Evolutionary conservation across 1,140 invertebrate species (phyloP).

Genomic region (Caerostris extrusa): DNA sequence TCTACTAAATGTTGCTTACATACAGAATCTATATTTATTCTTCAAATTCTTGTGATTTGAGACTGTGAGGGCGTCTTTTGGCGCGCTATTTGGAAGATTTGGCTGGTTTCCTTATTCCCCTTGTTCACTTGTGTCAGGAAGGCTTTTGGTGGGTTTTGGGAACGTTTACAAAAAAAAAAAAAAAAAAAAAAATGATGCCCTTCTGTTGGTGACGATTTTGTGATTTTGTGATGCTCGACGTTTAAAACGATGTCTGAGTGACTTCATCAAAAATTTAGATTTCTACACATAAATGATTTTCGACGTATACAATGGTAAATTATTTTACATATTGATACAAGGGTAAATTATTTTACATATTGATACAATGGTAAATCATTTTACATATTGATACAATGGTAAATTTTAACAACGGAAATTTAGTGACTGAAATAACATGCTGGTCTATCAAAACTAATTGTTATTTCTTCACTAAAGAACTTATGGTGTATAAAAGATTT

Average conservation of each 20-base stretch:
- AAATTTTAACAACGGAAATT: not conserved
- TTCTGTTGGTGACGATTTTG: not conserved
- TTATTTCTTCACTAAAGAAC: not conserved
- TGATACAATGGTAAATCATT: too few species aligned
- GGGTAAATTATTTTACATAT: too few species aligned
- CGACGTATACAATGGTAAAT: too few species aligned
- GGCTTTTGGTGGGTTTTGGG: not conserved
- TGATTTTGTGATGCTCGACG: not conserved
- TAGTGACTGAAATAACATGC: not conserved
- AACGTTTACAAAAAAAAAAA: not conserved
- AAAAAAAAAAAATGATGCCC: not conserved
- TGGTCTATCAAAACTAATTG: not conserved
- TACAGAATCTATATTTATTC: constrained; percentile 37
- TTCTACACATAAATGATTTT: too few species aligned
- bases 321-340: too few species aligned
- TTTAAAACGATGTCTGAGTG: not conserved
- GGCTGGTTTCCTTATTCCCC: not conserved
- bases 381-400: not conserved
- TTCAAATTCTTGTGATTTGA: not conserved
- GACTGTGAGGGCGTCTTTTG: too few species aligned
- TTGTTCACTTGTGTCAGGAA: not conserved
- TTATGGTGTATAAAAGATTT: not conserved
- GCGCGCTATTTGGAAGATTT: too few species aligned
- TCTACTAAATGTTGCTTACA: constrained; percentile 7
- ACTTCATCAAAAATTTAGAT: not conserved